Conservation (phyloP, 2,113 vertebrate species). For the Colossoma macropomum region DNA sequence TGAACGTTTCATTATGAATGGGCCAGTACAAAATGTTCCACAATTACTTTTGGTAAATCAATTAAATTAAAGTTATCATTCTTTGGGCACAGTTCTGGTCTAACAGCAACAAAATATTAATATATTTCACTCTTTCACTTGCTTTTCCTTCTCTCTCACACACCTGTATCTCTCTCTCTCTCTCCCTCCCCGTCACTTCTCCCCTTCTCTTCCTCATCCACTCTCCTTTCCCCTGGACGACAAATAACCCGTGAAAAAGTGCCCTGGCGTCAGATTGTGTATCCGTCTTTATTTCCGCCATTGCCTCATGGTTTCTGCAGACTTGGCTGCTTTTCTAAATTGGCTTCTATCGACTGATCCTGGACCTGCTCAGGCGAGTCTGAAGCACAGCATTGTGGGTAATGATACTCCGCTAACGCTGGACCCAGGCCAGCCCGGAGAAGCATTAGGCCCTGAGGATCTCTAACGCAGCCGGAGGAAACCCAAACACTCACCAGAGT, state of each 20-base stretch:
- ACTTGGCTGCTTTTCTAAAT: conserved; percentile 82
- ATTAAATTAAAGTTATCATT: too few species aligned
- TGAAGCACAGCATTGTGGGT: conserved; percentile 75
- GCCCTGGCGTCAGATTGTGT: conserved; percentile 74
- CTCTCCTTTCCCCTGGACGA: conserved; percentile 63
- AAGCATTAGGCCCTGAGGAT: conserved; percentile 74
- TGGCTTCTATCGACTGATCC: conserved; percentile 80
- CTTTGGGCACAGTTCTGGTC: too few species aligned
- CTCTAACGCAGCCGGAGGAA: conserved; percentile 58
- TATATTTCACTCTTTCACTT: too few species aligned
- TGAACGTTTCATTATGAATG: too few species aligned
- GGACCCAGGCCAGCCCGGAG: conserved; percentile 71
- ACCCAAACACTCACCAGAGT: conserved; percentile 59
- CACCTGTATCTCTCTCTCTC: background rate
- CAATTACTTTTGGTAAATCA: too few species aligned
- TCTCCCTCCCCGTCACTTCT: background rate
- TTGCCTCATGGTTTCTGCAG: conserved; percentile 79
- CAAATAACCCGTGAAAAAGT: conserved; percentile 73
- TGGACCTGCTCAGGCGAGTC: conserved; percentile 74
- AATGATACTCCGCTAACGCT: conserved; percentile 74
- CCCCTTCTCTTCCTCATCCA: conserved; percentile 18
- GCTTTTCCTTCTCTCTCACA: background rate
- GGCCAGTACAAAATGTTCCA: too few species aligned
- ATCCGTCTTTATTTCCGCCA: conserved; percentile 80
- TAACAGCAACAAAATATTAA: too few species aligned